These are phyloP conservation scores for Sarcophaga rosellei DNA, from an alignment of 2,888 invertebrate species.

Conservation along the genomic window DNA sequence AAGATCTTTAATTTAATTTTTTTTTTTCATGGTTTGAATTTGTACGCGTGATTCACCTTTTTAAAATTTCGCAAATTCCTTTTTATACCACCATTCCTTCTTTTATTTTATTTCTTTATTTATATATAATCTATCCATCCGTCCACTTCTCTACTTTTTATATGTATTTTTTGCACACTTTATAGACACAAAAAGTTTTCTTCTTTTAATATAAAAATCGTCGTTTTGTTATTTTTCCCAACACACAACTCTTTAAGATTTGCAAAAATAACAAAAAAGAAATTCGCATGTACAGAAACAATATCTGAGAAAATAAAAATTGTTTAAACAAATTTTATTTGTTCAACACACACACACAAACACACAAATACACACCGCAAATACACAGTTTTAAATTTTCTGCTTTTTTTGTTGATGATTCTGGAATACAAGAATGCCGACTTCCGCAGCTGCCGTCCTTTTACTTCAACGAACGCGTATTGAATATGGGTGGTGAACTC, in stretches of 20 bases:
- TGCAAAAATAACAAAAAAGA: constrained; percentile 52
- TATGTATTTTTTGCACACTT: constrained; percentile 56
- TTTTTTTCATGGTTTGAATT: constrained; percentile 13
- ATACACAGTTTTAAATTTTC: constrained; percentile 70
- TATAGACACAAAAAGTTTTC: constrained; percentile 32
- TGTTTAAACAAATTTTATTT: constrained; percentile 54
- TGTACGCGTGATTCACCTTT: constrained; percentile 67
- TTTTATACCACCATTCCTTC: constrained; percentile 55
- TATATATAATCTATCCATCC: constrained; percentile 16
- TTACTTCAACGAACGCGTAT: constrained; percentile 64
- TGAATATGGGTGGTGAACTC: constrained; percentile 50
- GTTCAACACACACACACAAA: constrained; percentile 61
- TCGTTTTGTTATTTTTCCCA: constrained; percentile 4
- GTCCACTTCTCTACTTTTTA: constrained; percentile 13
- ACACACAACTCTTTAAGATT: constrained; percentile 35
- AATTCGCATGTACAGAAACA: constrained; percentile 36
- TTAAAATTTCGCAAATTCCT: constrained; percentile 62
- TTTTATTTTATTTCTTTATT: constrained; percentile 38
- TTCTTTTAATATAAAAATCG: constrained; percentile 26
- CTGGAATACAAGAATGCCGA: constrained; percentile 62
- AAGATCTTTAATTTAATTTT: constrained; percentile 2
- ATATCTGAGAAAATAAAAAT: constrained; percentile 42
- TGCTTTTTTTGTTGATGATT: constrained; percentile 59
- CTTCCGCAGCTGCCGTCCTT: constrained; percentile 63
- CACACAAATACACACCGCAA: constrained; percentile 51